Conservation (phyloP, 2,113 vertebrate genomes). For the Tricholaema leucomelas region DNA sequence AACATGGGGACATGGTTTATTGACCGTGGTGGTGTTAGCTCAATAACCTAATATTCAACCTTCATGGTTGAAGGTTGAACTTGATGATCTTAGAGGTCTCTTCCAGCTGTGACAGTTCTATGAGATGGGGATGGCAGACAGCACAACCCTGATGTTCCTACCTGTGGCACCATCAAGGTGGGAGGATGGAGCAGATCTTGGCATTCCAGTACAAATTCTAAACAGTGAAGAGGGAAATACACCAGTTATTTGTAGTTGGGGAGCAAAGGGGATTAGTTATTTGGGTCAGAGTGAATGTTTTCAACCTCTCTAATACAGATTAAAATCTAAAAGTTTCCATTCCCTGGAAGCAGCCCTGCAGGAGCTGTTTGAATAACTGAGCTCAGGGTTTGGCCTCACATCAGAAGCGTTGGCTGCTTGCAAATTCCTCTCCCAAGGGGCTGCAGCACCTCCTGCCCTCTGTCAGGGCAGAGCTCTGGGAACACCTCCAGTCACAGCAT, state of each 20-base stretch:
- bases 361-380: background rate
- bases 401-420: background rate
- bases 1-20: too few species aligned
- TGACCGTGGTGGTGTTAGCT: too few species aligned
- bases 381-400: background rate
- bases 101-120: too few species aligned
- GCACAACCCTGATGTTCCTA: accelerated
- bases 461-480: background rate
- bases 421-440: background rate
- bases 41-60: too few species aligned
- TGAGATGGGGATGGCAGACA: background rate
- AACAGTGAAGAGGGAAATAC: background rate
- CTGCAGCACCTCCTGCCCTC: background rate
- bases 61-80: too few species aligned
- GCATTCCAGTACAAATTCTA: background rate
- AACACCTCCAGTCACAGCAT: background rate
- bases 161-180: accelerated
- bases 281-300: background rate
- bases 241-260: background rate
- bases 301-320: background rate
- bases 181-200: background rate
- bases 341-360: background rate
- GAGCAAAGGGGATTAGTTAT: background rate
- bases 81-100: too few species aligned
- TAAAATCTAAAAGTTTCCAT: background rate